Evolutionary conservation across 2,888 invertebrate species (phyloP), one percentile per base, ranked within the genome.

Genomic region (Caradrina kadenii): DNA sequence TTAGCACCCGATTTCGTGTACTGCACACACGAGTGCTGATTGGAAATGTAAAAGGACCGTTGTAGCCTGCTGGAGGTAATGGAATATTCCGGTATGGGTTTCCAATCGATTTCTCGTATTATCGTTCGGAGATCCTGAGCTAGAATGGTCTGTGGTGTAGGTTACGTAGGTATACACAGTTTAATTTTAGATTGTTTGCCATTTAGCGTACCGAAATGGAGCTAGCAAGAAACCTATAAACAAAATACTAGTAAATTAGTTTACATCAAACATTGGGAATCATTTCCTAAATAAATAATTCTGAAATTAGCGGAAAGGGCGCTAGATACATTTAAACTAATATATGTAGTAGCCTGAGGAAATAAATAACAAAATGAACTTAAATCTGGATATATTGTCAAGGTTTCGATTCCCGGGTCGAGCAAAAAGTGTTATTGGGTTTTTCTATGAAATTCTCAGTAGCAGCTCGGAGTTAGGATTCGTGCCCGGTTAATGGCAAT

Each of bases 1-100:
- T 91, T 91, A 85, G 81, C 79, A 78, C 73, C 74, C 82, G 79
- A 76, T 84, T 81, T 56, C 62, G 64, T 73, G 73, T 80, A 76
- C 63, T 67, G 66, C 64, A 66, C 67, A 70, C 63, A 75, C 68
- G 70, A 73, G 68, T 72, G 49, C 65, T 80, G 81, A 85, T 82
- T 85, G 83, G 77, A 82, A 79, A 78, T 80, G 66, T 79, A 80
- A 80, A 81, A 82, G 80, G 71, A 50, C 50, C 31, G 61, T 62
- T 82, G 75, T 71, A 60, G 58, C 76, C 65, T 77, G 56, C 50
- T 72, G 45, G 53, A 54, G 63, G 63, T 81, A 68, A 76, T 60
- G 70, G 80, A 73, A 77, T 77, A 74, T 77, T 63, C 73, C 55
- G 66, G 52, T 65, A 70, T 68, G 52, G 54, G 64, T 64, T 73